phyloP scores from a whole-genome alignment of 2,888 invertebrate species.

The Leistus spinibarbis region DNA sequence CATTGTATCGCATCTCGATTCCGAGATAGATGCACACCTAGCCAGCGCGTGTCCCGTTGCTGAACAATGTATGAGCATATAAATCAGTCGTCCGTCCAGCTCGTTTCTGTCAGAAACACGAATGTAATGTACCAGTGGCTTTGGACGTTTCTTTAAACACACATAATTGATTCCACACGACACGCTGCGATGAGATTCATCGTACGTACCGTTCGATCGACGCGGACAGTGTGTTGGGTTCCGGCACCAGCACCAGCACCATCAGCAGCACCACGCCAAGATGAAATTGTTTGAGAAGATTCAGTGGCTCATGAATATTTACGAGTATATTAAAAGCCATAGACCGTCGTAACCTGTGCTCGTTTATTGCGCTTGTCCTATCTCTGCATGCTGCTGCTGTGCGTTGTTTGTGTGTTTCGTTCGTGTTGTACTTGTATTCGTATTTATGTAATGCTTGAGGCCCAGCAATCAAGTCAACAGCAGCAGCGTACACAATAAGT shows the following conservation, averaged over 20 bases:
- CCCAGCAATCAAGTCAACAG: conserved; percentile 47
- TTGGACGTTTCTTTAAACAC: background rate
- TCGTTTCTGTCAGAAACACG: background rate
- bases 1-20: background rate
- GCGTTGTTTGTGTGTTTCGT: background rate
- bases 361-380: background rate
- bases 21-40: background rate
- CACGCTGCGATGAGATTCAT: background rate
- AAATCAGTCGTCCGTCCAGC: conserved; percentile 20
- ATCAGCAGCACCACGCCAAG: background rate
- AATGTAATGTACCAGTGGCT: background rate
- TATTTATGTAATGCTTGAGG: background rate
- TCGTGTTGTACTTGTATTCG: background rate
- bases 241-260: too few species aligned
- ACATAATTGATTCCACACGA: background rate
- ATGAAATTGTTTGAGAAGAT: conserved; percentile 10
- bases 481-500: conserved; percentile 50
- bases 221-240: background rate
- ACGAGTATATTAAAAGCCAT: conserved; percentile 45
- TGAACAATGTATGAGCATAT: conserved; percentile 8
- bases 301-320: conserved; percentile 50
- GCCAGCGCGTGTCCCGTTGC: conserved; percentile 20
- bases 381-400: background rate
- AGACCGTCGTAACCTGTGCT: background rate
- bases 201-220: background rate